Base-by-base conservation (phyloP, 2,797 vertebrate species). In the Ambastaia sidthimunki region DNA sequence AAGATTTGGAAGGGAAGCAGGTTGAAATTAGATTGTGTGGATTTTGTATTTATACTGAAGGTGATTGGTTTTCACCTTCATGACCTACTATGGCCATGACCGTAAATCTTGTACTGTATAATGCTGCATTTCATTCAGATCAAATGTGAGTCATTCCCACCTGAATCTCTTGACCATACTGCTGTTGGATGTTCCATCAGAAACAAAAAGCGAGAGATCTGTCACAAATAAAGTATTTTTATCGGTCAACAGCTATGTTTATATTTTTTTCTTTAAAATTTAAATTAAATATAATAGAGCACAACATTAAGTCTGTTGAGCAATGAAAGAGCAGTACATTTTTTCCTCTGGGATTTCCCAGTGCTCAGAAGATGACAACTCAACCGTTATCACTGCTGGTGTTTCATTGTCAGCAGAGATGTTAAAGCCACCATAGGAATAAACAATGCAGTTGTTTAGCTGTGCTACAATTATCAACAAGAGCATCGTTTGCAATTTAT, bases 11-110 rank as follows among this genome's bases (percentile, higher is more conserved):
- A 60, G 25, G 25, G 23, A 25, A 19, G 54, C 47, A 9, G n/a
- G 28, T 54, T 65, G 7, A 65, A 75, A 65, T 52, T 16, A 7
- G n/a, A 75, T 67, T 66, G 25, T 41, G n/a, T 66, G 48, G 15
- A 5, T 52, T 52, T 54, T 37, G 4, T 13, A n/a, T 55, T 67
- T 18, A 65, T 12, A 12, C 16, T 65, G n/a, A 34, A 62, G n/a
- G 7, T 54, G 23, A 60, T 60, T 60, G 23, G 57, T 41, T 66
- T 37, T 18, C 9, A 55, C 16, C 4, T 15, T 31, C 16, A 54
- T 54, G 13, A 25, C 15, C 19, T 41, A 34, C 47, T 15, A 3
- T 48, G 47, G 47, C 13, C 9, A 18, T 54, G 47, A 34, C 28
- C 3, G 10, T 74, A 34, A 21, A 16, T 65, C 7, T n/a, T n/a